Evolutionary conservation across 2,888 invertebrate genomes (phyloP).

Genomic region (Amphipoea lucens): DNA sequence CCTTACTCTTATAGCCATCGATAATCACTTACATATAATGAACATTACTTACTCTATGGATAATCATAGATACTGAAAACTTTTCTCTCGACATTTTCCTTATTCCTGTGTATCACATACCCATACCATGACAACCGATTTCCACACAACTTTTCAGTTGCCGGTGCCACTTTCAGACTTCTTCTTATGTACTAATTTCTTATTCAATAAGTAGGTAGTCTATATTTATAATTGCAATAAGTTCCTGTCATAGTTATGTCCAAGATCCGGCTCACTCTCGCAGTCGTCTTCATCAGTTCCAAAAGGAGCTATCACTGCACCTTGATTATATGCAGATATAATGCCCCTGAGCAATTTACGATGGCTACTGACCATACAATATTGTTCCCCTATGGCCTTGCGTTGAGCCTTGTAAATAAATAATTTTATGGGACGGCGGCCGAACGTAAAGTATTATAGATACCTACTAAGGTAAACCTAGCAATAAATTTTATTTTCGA

Average conservation of each 20-base stretch:
- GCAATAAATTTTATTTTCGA: neutral
- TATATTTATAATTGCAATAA: neutral
- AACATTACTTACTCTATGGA: too few relatives aligned
- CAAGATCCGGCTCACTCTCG: neutral
- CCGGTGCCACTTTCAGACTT: neutral
- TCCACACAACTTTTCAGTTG: too few relatives aligned
- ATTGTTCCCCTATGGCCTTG: constrained; percentile 35
- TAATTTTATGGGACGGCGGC: neutral
- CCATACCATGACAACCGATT: neutral
- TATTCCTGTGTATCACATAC: neutral
- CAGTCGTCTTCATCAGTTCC: neutral
- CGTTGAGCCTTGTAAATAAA: constrained; percentile 6
- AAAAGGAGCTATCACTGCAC: constrained; percentile 11
- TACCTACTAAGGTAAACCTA: constrained; percentile 3
- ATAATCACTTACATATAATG: neutral
- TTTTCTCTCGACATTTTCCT: neutral
- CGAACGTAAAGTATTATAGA: neutral
- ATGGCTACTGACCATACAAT: constrained; percentile 30
- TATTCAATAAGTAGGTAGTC: neutral
- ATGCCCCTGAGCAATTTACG: constrained; percentile 12
- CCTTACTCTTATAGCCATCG: neutral
- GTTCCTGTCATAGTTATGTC: neutral
- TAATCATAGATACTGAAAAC: neutral
- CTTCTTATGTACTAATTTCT: neutral
- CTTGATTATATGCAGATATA: neutral